Conservation (phyloP, 37 sponge, comb jelly and placozoan genomes). For the Petrosia ficiformis region DNA sequence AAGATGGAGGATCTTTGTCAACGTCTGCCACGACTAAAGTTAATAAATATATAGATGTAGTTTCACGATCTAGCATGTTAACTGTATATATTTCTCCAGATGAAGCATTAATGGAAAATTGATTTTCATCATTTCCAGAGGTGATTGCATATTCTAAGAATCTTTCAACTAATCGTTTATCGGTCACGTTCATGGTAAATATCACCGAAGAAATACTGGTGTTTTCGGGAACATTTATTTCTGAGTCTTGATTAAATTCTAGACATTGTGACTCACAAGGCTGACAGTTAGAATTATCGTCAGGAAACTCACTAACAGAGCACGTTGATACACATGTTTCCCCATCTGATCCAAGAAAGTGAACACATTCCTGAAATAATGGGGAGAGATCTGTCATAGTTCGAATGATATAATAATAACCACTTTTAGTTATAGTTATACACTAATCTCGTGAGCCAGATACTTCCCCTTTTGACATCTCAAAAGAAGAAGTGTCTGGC, state of each 20-base stretch:
- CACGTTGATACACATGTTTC: constrained; percentile 53
- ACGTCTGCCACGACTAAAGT: constrained; percentile 41
- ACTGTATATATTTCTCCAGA: constrained; percentile 16
- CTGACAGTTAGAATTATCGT: constrained; percentile 22
- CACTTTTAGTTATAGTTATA: too few relatives aligned
- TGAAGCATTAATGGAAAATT: constrained; percentile 20
- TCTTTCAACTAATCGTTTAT: constrained; percentile 20
- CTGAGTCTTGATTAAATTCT: constrained; percentile 9
- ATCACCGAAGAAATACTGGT: not conserved
- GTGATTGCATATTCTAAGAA: constrained; percentile 49
- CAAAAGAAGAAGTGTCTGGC: too few relatives aligned
- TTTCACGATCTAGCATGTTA: constrained; percentile 46
- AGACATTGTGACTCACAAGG: constrained; percentile 46
- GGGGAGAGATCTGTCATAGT: not conserved
- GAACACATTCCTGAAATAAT: constrained; percentile 30
- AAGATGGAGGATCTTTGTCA: constrained; percentile 13
- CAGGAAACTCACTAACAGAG: constrained; percentile 33
- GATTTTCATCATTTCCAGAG: constrained; percentile 9
- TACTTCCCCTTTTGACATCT: too few relatives aligned
- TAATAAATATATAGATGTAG: constrained; percentile 11
- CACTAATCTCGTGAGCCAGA: too few relatives aligned
- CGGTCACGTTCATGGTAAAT: constrained; percentile 8
- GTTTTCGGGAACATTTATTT: constrained; percentile 26
- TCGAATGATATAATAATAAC: too few relatives aligned
- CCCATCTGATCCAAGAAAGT: constrained; percentile 39